Conservation (phyloP, 2,113 vertebrate species). For the Thryonomys swinderianus region DNA sequence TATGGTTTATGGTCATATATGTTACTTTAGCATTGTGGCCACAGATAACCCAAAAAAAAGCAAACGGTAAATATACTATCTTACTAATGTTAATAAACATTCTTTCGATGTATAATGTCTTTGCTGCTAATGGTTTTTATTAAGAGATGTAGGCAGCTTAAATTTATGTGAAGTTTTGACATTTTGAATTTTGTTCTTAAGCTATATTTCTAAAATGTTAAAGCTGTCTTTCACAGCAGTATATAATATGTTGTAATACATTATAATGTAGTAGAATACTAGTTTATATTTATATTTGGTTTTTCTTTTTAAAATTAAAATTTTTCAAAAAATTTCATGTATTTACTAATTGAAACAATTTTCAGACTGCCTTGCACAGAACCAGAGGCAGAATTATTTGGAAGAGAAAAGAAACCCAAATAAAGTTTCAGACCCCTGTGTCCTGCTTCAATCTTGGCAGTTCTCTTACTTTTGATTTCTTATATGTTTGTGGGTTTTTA, state of each 20-base stretch:
- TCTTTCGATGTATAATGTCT: not conserved
- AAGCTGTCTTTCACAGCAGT: not conserved
- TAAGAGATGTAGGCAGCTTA: constrained; percentile 6
- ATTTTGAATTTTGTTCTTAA: constrained; percentile 63
- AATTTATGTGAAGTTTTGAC: constrained; percentile 27
- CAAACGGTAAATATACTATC: constrained; percentile 89
- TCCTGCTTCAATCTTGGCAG: not conserved
- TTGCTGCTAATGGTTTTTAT: constrained; percentile 52
- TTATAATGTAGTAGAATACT: not conserved
- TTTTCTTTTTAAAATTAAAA: not conserved
- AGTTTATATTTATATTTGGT: constrained; percentile 23
- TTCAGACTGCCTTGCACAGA: not conserved
- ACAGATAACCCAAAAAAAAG: constrained; percentile 96
- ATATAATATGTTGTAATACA: not conserved
- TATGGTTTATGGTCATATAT: constrained; percentile 98
- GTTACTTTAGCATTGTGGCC: constrained; percentile 94
- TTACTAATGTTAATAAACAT: constrained; percentile 61
- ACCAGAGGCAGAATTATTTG: not conserved
- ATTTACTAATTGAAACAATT: not conserved
- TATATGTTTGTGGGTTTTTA: not conserved
- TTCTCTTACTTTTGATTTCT: not conserved
- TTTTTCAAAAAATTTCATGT: not conserved
- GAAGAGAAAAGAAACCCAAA: not conserved
- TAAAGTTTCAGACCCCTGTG: not conserved
- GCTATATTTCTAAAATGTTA: constrained; percentile 34